These are phyloP conservation scores for Physella acuta DNA, from an alignment of 1,140 invertebrate species.

Conservation along the genomic window DNA sequence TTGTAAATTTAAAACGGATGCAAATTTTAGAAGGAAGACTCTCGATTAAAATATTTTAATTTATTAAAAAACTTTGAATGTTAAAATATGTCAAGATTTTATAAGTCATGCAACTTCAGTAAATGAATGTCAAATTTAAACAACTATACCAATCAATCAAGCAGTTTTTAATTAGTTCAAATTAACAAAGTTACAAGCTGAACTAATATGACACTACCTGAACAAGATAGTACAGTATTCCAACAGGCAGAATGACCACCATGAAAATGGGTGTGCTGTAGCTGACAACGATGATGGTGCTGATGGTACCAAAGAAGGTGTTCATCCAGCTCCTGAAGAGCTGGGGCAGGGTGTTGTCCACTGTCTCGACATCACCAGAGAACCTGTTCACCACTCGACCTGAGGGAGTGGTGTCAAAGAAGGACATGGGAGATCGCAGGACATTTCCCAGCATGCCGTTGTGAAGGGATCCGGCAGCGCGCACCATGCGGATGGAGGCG, in stretches of 20 bases:
- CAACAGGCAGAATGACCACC: slow-evolving; percentile 80
- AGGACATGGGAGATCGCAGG: slow-evolving; percentile 64
- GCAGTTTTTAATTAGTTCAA: background rate
- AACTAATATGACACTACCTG: slow-evolving; percentile 59
- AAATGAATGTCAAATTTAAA: slow-evolving; percentile 58
- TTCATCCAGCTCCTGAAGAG: slow-evolving; percentile 41
- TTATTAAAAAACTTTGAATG: background rate
- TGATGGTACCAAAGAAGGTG: slow-evolving; percentile 20
- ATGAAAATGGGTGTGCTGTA: slow-evolving; percentile 73
- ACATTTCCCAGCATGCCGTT: slow-evolving; percentile 68
- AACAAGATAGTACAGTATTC: slow-evolving; percentile 84
- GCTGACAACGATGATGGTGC: slow-evolving; percentile 35
- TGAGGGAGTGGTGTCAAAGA: slow-evolving; percentile 69
- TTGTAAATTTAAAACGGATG: too few relatives aligned
- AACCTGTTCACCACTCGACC: slow-evolving; percentile 62
- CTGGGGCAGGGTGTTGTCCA: slow-evolving; percentile 50
- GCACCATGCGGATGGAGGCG: slow-evolving; percentile 46
- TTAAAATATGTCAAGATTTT: background rate
- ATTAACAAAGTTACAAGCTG: background rate
- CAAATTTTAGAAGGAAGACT: background rate
- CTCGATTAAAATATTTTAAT: background rate
- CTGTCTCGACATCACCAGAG: slow-evolving; percentile 62
- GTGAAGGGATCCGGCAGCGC: slow-evolving; percentile 77
- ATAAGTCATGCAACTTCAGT: slow-evolving; percentile 69
- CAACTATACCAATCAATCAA: background rate